Percentiles rank a stretch among this genome's conserved stretches.
Evolutionary conservation across 2,113 vertebrate species (phyloP).

Genomic region (Amblyopsis rosae): DNA sequence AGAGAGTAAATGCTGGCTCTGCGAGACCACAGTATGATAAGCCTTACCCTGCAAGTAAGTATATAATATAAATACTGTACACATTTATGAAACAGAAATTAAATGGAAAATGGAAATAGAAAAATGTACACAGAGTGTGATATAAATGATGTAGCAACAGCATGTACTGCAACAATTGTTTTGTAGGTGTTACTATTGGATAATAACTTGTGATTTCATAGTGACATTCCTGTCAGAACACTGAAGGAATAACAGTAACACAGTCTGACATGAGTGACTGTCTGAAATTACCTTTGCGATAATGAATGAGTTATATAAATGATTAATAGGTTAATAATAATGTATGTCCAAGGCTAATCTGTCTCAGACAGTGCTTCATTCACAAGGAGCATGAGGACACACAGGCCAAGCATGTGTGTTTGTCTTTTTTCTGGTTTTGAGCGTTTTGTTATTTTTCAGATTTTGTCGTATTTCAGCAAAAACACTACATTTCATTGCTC

Average conservation of each 20-base stretch:
- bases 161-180: no score
- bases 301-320: constrained; percentile 2
- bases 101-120: no score
- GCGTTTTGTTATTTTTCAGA: constrained; percentile 19
- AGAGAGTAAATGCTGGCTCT: no score
- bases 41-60: constrained; percentile 25
- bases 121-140: no score
- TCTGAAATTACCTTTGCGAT: constrained; percentile 37
- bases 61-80: constrained; percentile 26
- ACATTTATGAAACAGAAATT: no score
- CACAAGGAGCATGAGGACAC: constrained; percentile 28
- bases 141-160: no score
- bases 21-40: background rate
- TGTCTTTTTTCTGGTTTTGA: no score
- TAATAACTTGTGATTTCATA: no score
- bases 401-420: constrained; percentile 38
- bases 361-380: constrained; percentile 57
- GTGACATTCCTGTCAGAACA: background rate
- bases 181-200: no score
- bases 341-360: constrained; percentile 41
- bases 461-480: constrained; percentile 54
- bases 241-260: background rate
- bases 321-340: constrained; percentile 50
- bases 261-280: constrained; percentile 9
- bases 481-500: no score